Base-by-base conservation (phyloP, 2,797 vertebrate species). In the Microctenopoma stevenorrisi region DNA sequence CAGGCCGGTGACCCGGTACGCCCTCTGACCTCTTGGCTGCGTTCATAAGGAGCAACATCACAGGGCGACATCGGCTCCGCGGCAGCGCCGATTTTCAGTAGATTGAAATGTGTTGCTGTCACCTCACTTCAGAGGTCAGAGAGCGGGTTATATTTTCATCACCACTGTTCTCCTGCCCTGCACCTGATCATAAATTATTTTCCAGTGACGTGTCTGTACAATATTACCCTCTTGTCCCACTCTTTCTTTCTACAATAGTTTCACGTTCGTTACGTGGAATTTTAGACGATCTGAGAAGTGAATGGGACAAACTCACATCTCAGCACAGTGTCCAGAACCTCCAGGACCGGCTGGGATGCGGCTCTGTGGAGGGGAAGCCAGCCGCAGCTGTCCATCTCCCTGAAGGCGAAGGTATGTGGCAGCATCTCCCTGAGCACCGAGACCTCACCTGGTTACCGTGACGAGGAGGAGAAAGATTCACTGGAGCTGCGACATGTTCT, bases 321-420 rank as follows among this genome's bases (percentile, higher is more conserved):
- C 79, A 96, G 85, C 61, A 96, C 83, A 0, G 93, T 90, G 86
- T 96, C 94, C 86, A 96, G 90, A 58, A 97, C 93, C 86, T 95
- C 94, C 28, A 78, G 89, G 76, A 93, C 60, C 15, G 95, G 93
- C 68, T 92, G 89, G 51, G 92, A 79, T 7, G 93, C 94, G 52
- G 95, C 94, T 54, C 94, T 81, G 13, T 96, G 96, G 51, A 98
- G 66, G 4, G 95, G 96, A 74, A 96, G 94, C 94, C 95, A 96
- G 0, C 95, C 95, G 44, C 74, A 92, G 37, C 92, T 90, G 90
- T 97, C 95, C 61, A 87, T 81, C 91, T 97, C 94, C 69, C 94
- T 93, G 89, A 97, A 94, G 47, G 94, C 93, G 14, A 85, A 91
- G 33, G 90, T 90, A 68, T 83, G 90, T 51, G 91, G 89, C 57